Percentiles rank a stretch among this genome's conserved stretches.
phyloP scores from a whole-genome alignment of 2,888 invertebrate species.

The Limnephilus lunatus region DNA sequence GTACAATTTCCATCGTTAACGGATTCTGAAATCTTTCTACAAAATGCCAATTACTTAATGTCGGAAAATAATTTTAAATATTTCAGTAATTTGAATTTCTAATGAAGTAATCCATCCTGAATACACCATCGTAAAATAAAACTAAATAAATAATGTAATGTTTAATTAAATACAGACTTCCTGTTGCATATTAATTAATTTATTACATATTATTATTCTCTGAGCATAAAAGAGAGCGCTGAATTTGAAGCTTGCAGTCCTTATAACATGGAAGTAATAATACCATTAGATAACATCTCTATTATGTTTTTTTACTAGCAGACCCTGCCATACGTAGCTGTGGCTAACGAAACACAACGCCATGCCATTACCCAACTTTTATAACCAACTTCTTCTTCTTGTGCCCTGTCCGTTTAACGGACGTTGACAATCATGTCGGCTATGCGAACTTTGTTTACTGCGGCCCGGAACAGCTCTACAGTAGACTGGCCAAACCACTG shows the following conservation, averaged over 20 bases:
- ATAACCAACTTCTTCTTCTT: no score
- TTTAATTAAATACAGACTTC: background rate
- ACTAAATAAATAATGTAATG: background rate
- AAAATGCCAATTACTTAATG: background rate
- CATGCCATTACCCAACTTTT: no score
- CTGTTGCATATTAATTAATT: background rate
- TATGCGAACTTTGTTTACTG: no score
- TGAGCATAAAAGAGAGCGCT: background rate
- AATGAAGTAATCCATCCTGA: background rate
- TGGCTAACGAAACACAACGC: no score
- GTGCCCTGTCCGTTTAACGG: no score
- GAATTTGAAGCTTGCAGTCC: background rate
- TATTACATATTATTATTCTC: background rate
- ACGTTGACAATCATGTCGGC: no score
- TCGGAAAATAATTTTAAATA: background rate
- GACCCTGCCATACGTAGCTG: no score
- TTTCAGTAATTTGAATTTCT: background rate
- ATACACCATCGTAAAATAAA: background rate
- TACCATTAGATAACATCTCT: background rate
- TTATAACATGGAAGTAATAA: background rate
- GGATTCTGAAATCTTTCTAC: background rate
- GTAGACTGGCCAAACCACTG: no score
- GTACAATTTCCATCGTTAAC: no score
- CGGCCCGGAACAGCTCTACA: no score
- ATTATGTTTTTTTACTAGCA: no score